Base-by-base conservation (phyloP, 2,113 vertebrate genomes). In the Apodemus speciosus region DNA sequence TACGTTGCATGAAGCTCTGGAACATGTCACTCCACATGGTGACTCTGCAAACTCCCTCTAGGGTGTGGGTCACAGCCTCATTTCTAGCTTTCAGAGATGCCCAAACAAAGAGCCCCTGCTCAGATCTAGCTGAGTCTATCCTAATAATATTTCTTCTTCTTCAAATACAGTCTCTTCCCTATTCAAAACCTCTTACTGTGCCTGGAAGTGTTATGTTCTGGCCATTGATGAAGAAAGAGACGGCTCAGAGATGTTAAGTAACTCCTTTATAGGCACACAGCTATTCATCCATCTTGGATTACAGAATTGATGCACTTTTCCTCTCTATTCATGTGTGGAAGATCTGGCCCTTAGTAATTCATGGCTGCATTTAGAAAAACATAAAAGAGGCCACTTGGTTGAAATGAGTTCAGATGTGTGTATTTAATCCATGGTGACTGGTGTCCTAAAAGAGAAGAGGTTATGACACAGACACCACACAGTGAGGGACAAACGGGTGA, bases 231-330 rank as follows among this genome's bases (percentile, higher is more conserved):
- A 73, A 76, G 62, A 94, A 95, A 93, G 92, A 49, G 21, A 32
- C 96, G 69, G 43, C 96, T 95, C 2, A 76, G 58, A 90, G 80
- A 96, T 81, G 75, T 35, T 35, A 91, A 53, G 0, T 30, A 20
- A 75, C 15, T 69, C 86, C 85, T 77, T 11, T 5, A 1, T 25
- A 21, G 35, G 81, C 21, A 94, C 93, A 56, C 40, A 71, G 38
- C 20, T 68, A 68, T 25, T 60, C 20, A 51, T 0, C 25, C 32
- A 43, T 40, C 16, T 71, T 69, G 53, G 60, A 8, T 53, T 15
- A 56, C 30, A 93, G 53, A 38, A 35, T 56, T 49, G 23, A 21
- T 58, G n/a, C 4, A 66, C 32, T 80, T 43, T 23, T 25, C 3
- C 35, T 8, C 10, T 1, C 49, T 64, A 56, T 30, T 80, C 69